Conservation (phyloP, 2,113 vertebrate species). For the Mormyrus iriodes region DNA sequence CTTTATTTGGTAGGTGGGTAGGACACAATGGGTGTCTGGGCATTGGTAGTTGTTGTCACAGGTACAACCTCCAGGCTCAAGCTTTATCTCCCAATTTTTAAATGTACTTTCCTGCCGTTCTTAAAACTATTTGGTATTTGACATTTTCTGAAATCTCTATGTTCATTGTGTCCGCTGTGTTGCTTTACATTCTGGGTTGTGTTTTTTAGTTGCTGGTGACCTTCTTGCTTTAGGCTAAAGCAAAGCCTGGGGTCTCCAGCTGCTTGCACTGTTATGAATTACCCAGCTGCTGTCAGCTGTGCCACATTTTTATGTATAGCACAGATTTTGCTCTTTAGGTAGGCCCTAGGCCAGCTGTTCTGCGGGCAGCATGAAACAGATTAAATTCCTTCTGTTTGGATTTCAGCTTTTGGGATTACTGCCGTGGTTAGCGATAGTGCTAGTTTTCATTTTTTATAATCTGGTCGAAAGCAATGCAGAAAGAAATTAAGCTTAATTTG, state of each 20-base stretch:
- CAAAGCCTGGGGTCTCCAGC: neutral
- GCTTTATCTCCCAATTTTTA: neutral
- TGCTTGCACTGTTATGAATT: neutral
- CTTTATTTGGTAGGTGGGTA: neutral
- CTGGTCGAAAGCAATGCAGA: neutral
- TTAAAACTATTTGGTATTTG: neutral
- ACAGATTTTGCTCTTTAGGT: constrained; percentile 44
- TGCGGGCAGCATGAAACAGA: constrained; percentile 54
- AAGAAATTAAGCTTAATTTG: neutral
- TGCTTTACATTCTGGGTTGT: neutral
- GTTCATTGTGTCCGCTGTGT: neutral
- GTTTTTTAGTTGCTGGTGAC: neutral
- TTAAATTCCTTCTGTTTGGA: constrained; percentile 60
- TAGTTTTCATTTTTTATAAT: constrained; percentile 46
- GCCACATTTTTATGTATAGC: neutral
- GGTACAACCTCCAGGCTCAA: neutral
- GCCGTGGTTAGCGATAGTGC: constrained; percentile 57
- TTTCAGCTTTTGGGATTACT: constrained; percentile 67
- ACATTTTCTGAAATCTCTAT: neutral
- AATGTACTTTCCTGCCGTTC: neutral
- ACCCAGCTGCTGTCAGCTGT: constrained; percentile 5
- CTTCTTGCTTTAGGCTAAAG: neutral
- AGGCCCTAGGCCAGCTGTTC: constrained; percentile 55
- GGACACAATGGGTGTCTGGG: neutral
- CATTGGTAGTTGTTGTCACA: neutral